Percentiles rank a stretch among this genome's conserved stretches.
Conservation (phyloP, 2,797 vertebrate species). For the Acomys russatus region DNA sequence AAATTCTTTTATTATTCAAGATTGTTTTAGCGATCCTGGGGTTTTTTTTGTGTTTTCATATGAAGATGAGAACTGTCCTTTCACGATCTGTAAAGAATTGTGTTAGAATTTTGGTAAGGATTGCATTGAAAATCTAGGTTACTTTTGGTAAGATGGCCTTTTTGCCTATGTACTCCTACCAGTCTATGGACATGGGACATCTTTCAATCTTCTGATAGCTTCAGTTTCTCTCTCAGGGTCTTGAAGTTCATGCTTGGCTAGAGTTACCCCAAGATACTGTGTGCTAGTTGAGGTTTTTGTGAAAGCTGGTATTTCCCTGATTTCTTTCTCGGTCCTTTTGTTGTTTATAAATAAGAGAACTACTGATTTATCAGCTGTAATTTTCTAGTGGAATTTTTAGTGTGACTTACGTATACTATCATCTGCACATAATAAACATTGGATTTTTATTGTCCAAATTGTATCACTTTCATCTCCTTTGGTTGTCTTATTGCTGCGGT, state of each 20-base stretch:
- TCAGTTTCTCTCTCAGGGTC: neutral
- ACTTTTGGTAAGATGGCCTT: neutral
- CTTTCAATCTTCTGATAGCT: neutral
- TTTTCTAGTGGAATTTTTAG: neutral
- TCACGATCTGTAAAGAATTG: neutral
- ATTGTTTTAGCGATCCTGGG: neutral
- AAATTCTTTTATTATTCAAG: neutral
- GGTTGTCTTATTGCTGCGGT: neutral
- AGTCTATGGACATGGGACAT: neutral
- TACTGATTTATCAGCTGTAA: neutral
- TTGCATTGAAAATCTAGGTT: neutral
- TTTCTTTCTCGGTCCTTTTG: neutral
- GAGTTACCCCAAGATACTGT: neutral
- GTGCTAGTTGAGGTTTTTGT: neutral
- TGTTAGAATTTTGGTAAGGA: neutral
- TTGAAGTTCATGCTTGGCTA: neutral
- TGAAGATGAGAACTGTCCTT: neutral
- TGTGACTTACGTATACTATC: neutral
- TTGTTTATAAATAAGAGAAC: neutral
- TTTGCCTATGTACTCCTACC: neutral
- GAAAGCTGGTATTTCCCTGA: neutral
- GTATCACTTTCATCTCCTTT: neutral
- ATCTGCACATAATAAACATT: neutral
- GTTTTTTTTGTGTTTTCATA: neutral
- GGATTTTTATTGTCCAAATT: neutral